Percentiles rank a stretch among this genome's conserved stretches.
Evolutionary conservation across 2,888 invertebrate species (phyloP).

Genomic region (Graphium colonna): DNA sequence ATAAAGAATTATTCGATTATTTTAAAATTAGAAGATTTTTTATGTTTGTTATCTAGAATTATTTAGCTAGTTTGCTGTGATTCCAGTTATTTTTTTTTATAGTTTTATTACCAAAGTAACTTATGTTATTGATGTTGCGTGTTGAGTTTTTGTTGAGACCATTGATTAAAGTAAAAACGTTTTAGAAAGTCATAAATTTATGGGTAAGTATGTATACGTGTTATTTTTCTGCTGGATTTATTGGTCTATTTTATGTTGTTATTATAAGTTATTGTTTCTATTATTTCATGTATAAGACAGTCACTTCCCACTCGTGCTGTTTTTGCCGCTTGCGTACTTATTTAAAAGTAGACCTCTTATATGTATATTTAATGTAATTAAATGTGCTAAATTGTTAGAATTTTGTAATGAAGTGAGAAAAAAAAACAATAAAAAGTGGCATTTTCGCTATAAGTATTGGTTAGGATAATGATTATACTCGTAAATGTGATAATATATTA

Average conservation of each 20-base stretch:
- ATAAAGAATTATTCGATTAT: slow-evolving; percentile 25
- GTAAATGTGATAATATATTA: slow-evolving; percentile 70
- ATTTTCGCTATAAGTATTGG: slow-evolving; percentile 49
- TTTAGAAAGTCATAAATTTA: background rate
- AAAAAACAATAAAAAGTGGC: slow-evolving; percentile 48
- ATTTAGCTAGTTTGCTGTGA: slow-evolving; percentile 37
- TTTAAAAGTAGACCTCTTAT: slow-evolving; percentile 37
- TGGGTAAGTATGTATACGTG: too few relatives aligned
- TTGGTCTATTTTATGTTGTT: background rate
- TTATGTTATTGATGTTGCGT: slow-evolving; percentile 22
- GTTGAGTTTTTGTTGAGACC: background rate
- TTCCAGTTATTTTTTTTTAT: slow-evolving; percentile 28
- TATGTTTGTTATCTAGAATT: slow-evolving; percentile 19
- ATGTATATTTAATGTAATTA: slow-evolving; percentile 39
- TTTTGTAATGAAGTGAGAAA: slow-evolving; percentile 43
- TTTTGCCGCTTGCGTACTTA: slow-evolving; percentile 42
- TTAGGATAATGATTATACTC: slow-evolving; percentile 67
- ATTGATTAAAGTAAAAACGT: background rate
- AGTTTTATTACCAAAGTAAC: slow-evolving; percentile 34
- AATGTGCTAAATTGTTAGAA: slow-evolving; percentile 43
- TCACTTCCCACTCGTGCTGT: slow-evolving; percentile 6
- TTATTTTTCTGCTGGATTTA: background rate
- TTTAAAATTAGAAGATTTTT: slow-evolving; percentile 24
- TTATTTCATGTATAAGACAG: background rate
- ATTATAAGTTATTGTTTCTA: background rate